Conservation (phyloP, 2,888 invertebrate genomes). For the Drepana falcataria region DNA sequence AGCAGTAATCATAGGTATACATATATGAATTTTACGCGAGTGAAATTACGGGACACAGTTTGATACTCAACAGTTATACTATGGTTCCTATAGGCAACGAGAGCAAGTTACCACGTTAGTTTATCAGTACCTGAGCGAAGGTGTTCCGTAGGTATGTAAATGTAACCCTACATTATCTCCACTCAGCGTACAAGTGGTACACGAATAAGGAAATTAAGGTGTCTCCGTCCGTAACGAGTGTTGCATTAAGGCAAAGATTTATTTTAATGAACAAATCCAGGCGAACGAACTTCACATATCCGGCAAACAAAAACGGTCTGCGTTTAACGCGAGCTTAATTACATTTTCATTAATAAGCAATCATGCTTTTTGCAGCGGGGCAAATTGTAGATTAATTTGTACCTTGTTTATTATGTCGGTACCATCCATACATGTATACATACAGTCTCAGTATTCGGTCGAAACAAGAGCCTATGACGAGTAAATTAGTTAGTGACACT, state of each 20-base stretch:
- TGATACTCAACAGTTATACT: too few species aligned
- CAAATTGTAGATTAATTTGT: slow-evolving; percentile 33
- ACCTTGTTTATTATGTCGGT: neutral
- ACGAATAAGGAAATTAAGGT: slow-evolving; percentile 41
- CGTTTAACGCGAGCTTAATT: slow-evolving; percentile 41
- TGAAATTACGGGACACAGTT: too few species aligned
- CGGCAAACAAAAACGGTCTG: slow-evolving; percentile 34
- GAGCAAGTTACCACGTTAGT: too few species aligned
- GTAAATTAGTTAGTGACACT: too few species aligned
- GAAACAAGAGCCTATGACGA: too few species aligned
- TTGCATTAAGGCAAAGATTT: slow-evolving; percentile 42
- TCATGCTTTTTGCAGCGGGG: slow-evolving; percentile 20
- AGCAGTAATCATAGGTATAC: too few species aligned
- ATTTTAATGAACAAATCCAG: slow-evolving; percentile 34
- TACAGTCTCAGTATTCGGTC: too few species aligned
- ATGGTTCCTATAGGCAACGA: too few species aligned
- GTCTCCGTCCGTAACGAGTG: slow-evolving; percentile 33
- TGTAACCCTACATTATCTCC: slow-evolving; percentile 20
- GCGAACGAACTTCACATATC: slow-evolving; percentile 25
- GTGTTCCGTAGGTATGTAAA: slow-evolving; percentile 10
- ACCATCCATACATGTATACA: too few species aligned
- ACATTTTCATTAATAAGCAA: slow-evolving; percentile 44
- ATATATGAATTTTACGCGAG: too few species aligned
- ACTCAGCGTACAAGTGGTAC: slow-evolving; percentile 18
- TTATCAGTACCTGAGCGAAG: neutral